Percentiles rank a stretch among this genome's conserved stretches.
Conservation (phyloP, 1,140 invertebrate genomes). For the Stenopsyche tienmushanensis region DNA sequence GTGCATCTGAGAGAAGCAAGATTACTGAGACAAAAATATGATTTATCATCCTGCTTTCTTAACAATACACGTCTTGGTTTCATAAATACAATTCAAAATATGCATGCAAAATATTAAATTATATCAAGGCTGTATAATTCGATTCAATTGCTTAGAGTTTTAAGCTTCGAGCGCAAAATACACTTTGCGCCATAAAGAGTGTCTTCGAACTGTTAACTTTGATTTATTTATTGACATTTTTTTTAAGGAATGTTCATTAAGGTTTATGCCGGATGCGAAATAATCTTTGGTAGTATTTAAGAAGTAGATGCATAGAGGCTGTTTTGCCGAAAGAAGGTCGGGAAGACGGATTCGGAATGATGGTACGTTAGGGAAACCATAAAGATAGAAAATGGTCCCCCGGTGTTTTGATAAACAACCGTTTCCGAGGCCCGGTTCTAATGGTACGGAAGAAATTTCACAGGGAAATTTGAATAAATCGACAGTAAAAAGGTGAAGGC, state of each 20-base stretch:
- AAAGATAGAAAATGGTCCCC: slow-evolving; percentile 11
- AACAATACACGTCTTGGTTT: no score
- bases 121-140: background rate
- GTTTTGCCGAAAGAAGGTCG: background rate
- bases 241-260: background rate
- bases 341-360: slow-evolving; percentile 7
- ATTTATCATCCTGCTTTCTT: no score
- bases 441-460: slow-evolving; percentile 16
- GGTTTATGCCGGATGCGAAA: background rate
- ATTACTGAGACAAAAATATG: no score
- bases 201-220: background rate
- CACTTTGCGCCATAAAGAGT: no score
- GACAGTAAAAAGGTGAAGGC: slow-evolving; percentile 28
- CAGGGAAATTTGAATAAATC: slow-evolving; percentile 30
- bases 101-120: no score
- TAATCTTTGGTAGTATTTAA: background rate
- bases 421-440: background rate
- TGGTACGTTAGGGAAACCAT: slow-evolving; percentile 20
- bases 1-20: no score
- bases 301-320: background rate
- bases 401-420: slow-evolving; percentile 21
- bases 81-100: no score
- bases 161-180: no score
- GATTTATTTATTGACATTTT: background rate
- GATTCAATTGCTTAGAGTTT: no score